These are phyloP conservation scores for Lasioglossum vierecki DNA, from an alignment of 2,888 invertebrate genomes.

Conservation along the genomic window DNA sequence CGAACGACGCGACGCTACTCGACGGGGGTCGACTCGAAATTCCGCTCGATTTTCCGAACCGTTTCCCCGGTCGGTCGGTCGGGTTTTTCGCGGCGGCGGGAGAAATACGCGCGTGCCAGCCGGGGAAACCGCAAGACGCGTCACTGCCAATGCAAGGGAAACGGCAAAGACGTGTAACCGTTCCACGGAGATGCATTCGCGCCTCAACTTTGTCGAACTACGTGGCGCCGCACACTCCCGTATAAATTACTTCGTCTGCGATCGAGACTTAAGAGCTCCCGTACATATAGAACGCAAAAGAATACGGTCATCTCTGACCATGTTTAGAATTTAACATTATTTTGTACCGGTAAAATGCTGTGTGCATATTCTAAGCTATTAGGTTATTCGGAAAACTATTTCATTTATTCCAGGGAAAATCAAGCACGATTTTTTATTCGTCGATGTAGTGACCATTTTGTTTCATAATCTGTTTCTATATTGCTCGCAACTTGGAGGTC, in stretches of 20 bases:
- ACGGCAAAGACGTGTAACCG: slow-evolving; percentile 59
- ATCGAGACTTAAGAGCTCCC: slow-evolving; percentile 31
- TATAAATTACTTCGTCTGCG: slow-evolving; percentile 62
- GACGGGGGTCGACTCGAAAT: not conserved
- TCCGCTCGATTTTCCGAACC: slow-evolving; percentile 4
- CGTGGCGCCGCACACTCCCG: slow-evolving; percentile 52
- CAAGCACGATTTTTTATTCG: not conserved
- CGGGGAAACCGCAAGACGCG: slow-evolving; percentile 45
- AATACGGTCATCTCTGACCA: not conserved
- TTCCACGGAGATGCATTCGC: slow-evolving; percentile 44
- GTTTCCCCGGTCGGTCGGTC: slow-evolving; percentile 21
- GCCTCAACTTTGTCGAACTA: slow-evolving; percentile 58
- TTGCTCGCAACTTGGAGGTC: no score
- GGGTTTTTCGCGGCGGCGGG: slow-evolving; percentile 6
- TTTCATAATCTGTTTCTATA: no score
- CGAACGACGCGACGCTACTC: not conserved
- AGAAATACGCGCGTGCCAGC: slow-evolving; percentile 32
- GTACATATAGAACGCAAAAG: not conserved
- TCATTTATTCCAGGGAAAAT: not conserved
- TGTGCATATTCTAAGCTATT: not conserved
- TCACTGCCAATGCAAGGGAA: slow-evolving; percentile 46
- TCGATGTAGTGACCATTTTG: no score
- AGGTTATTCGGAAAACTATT: not conserved
- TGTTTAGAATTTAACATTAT: not conserved
- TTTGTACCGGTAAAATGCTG: not conserved